A percentile compares a stretch with the other conserved stretches of the same genome.
Evolutionary conservation across 1,140 invertebrate genomes (phyloP).

Genomic region (Penaeus indicus): DNA sequence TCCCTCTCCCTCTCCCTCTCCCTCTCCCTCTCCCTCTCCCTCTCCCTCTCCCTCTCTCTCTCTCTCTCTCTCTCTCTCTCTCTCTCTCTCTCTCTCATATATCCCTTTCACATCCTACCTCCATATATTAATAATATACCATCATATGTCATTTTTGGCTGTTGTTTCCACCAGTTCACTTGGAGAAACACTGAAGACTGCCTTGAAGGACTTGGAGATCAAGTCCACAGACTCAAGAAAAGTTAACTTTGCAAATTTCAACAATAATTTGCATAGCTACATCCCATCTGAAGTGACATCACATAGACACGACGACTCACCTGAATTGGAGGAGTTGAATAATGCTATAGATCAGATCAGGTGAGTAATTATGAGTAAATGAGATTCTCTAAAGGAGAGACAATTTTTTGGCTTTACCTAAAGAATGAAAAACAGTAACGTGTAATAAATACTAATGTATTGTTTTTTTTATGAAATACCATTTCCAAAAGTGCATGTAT

Average conservation of each 20-base stretch:
- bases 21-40: too few species aligned
- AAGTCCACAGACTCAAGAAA: conserved; percentile 50
- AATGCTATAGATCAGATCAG: conserved; percentile 51
- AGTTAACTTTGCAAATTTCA: conserved; percentile 53
- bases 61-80: too few species aligned
- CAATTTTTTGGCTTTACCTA: neutral
- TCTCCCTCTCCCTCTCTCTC: too few species aligned
- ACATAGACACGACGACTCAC: conserved; percentile 30
- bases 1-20: too few species aligned
- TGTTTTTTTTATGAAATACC: neutral
- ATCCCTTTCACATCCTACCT: too few species aligned
- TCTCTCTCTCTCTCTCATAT: too few species aligned
- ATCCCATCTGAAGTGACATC: conserved; percentile 9
- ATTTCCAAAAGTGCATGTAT: neutral
- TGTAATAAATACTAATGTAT: neutral
- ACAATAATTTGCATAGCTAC: conserved; percentile 44
- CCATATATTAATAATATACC: too few species aligned
- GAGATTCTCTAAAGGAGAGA: neutral
- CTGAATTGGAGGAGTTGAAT: conserved; percentile 37
- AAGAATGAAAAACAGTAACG: neutral
- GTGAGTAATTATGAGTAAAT: conserved; percentile 13
- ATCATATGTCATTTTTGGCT: neutral
- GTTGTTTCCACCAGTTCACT: conserved; percentile 29
- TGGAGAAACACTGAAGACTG: conserved; percentile 39
- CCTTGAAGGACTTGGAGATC: conserved; percentile 56